These are phyloP conservation scores for Drosophila sulfurigaster DNA, from an alignment of 1,140 invertebrate species.

Conservation along the genomic window DNA sequence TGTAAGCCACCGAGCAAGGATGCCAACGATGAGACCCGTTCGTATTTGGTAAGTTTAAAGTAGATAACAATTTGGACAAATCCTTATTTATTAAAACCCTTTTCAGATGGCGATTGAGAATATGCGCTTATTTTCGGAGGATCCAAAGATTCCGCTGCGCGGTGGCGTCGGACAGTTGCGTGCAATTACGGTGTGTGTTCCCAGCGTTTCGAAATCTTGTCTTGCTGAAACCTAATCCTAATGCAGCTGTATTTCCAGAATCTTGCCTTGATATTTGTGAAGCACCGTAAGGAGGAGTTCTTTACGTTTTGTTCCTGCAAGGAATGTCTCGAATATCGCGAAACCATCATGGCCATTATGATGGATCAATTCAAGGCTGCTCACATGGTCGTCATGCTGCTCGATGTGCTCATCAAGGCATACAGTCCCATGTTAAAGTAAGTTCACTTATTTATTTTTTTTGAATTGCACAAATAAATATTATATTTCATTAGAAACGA, in stretches of 20 bases:
- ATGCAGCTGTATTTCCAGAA: conserved; percentile 79
- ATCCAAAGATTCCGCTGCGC: conserved; percentile 71
- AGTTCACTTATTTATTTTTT: conserved; percentile 10
- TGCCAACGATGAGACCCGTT: conserved; percentile 69
- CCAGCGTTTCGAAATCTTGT: conserved; percentile 2
- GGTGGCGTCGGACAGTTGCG: conserved; percentile 72
- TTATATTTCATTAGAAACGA: conserved; percentile 63
- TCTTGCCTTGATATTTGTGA: conserved; percentile 83
- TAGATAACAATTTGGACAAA: not conserved
- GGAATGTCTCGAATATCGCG: conserved; percentile 83
- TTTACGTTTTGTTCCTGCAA: conserved; percentile 84
- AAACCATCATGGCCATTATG: conserved; percentile 82
- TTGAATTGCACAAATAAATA: not conserved
- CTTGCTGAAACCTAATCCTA: conserved; percentile 61
- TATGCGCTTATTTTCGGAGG: conserved; percentile 73
- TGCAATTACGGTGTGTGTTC: conserved; percentile 78
- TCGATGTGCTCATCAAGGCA: conserved; percentile 80
- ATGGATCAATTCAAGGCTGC: conserved; percentile 83
- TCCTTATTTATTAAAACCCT: not conserved
- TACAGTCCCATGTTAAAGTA: conserved; percentile 83
- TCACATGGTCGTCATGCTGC: conserved; percentile 82
- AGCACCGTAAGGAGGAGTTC: conserved; percentile 78
- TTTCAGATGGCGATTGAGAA: conserved; percentile 74
- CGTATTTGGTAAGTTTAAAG: conserved; percentile 59
- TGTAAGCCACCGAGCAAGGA: conserved; percentile 59